Evolutionary conservation across 1,140 invertebrate species (phyloP).

Genomic region (Drosophila subpulchrella): DNA sequence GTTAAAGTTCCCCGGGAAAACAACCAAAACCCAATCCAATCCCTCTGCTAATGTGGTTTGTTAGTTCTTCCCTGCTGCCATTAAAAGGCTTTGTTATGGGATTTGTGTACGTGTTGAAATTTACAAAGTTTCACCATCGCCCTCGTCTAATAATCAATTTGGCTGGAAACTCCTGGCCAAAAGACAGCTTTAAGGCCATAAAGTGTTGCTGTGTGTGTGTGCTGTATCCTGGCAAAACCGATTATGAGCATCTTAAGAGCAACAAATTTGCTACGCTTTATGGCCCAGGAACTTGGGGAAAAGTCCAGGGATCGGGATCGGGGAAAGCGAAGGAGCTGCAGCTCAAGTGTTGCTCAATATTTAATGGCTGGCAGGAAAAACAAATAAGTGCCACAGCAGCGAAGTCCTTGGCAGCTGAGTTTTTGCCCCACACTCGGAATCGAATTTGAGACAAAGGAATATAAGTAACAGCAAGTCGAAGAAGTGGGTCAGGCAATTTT

Average conservation of each 20-base stretch:
- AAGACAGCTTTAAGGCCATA: conserved; percentile 75
- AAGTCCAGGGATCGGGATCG: not conserved
- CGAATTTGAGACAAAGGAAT: conserved; percentile 31
- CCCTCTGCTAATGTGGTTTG: conserved; percentile 72
- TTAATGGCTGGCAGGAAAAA: conserved; percentile 37
- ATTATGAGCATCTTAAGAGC: conserved; percentile 72
- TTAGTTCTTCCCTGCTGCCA: conserved; percentile 76
- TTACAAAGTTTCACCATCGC: conserved; percentile 60
- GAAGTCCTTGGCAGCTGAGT: not conserved
- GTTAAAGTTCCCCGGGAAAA: conserved; percentile 48
- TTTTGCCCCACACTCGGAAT: conserved; percentile 1
- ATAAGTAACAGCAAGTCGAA: conserved; percentile 7
- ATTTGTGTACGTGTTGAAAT: conserved; percentile 82
- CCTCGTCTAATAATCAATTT: conserved; percentile 74
- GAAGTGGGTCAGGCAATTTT: conserved; percentile 5
- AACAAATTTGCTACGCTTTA: conserved; percentile 71
- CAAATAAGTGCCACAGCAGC: conserved; percentile 16
- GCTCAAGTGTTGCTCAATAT: conserved; percentile 57
- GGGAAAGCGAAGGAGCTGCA: conserved; percentile 12
- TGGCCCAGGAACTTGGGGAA: conserved; percentile 23
- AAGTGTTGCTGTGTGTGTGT: conserved; percentile 34
- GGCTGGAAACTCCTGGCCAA: conserved; percentile 58
- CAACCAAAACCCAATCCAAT: not conserved
- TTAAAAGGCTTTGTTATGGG: conserved; percentile 81
- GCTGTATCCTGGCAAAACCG: conserved; percentile 53